These are phyloP conservation scores for Sinopyrophorus schimmeli DNA, from an alignment of 2,888 invertebrate genomes.

Conservation along the genomic window DNA sequence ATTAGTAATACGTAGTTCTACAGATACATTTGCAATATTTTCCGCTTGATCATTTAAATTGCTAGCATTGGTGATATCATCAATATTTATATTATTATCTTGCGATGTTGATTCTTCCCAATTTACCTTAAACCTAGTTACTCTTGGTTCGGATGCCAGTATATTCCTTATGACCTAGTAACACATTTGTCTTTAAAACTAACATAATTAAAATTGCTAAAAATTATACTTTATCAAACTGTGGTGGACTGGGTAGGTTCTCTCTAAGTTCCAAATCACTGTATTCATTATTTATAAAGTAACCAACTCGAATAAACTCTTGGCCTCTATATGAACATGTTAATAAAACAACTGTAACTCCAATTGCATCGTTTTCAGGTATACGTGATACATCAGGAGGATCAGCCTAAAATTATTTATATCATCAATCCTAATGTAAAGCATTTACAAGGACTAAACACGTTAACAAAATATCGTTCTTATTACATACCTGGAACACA, in stretches of 20 bases:
- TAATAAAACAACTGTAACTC: slow-evolving; percentile 94
- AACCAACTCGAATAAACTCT: slow-evolving; percentile 97
- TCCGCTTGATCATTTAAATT: background rate
- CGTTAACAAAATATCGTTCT: background rate
- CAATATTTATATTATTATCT: slow-evolving; percentile 47
- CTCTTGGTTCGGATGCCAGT: slow-evolving; percentile 87
- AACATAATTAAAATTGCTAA: slow-evolving; percentile 1
- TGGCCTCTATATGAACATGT: slow-evolving; percentile 90
- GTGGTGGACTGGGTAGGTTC: slow-evolving; percentile 90
- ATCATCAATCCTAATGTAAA: background rate
- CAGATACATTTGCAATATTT: slow-evolving; percentile 6
- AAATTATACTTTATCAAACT: slow-evolving; percentile 83
- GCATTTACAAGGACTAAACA: too few relatives aligned
- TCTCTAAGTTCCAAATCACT: slow-evolving; percentile 89
- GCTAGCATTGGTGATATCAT: slow-evolving; percentile 39
- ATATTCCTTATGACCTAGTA: slow-evolving; percentile 72
- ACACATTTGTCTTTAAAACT: background rate
- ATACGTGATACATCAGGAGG: slow-evolving; percentile 93
- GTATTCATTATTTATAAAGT: slow-evolving; percentile 98
- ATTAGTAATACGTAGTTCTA: slow-evolving; percentile 58
- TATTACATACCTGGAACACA: slow-evolving; percentile 75
- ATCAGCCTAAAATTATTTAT: slow-evolving; percentile 71
- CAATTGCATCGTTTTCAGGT: slow-evolving; percentile 95
- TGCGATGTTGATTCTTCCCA: slow-evolving; percentile 79
- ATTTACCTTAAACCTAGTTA: slow-evolving; percentile 95